phyloP scores from a whole-genome alignment of 35 echinoderm and acorn worm genomes.

The Eucidaris tribuloides region DNA sequence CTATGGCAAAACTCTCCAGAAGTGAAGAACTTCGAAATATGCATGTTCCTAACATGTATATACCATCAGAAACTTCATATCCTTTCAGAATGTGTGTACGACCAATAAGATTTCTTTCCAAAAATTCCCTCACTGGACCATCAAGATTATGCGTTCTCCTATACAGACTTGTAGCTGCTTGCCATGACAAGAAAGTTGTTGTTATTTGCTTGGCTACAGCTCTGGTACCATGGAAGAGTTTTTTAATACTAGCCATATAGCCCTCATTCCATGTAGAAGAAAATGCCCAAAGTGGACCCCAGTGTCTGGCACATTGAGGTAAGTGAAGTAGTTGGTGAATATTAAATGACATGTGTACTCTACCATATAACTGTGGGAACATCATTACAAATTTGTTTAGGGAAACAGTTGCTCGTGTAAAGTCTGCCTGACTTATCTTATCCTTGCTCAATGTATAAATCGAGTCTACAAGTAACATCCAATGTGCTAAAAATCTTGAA shows the following conservation, averaged over 20 bases:
- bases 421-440: not conserved
- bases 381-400: not conserved
- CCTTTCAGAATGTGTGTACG: not conserved
- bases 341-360: too few relatives aligned
- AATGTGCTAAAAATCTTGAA: not conserved
- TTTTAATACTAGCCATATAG: not conserved
- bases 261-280: not conserved
- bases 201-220: not conserved
- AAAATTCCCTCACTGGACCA: not conserved
- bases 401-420: not conserved
- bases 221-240: not conserved
- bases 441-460: not conserved
- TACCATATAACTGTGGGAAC: not conserved
- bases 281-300: slow-evolving; percentile 4
- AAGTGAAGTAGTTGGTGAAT: too few relatives aligned
- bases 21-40: too few relatives aligned
- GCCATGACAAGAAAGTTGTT: not conserved
- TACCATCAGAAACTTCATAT: slow-evolving; percentile 1
- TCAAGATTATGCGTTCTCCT: not conserved
- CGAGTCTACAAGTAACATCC: slow-evolving; percentile 7
- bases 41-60: too few relatives aligned
- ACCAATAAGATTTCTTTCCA: not conserved
- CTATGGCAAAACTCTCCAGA: not conserved
- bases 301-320: not conserved
- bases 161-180: slow-evolving; percentile 1